These are phyloP conservation scores for Melanargia galathea DNA, from an alignment of 2,888 invertebrate species.

Conservation along the genomic window DNA sequence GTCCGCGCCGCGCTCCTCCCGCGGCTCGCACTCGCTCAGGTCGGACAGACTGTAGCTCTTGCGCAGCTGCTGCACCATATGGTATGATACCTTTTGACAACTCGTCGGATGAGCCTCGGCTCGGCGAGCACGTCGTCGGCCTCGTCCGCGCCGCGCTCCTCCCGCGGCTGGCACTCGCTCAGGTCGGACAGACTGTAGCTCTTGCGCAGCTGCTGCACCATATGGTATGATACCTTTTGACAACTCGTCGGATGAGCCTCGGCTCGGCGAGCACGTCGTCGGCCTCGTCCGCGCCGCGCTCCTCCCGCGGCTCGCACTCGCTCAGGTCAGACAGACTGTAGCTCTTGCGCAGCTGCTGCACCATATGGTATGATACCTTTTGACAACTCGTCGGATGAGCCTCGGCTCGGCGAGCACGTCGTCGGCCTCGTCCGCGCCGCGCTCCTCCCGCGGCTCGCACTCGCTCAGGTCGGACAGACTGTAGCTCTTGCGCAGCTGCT, in stretches of 20 bases:
- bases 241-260: conserved; percentile 77
- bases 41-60: conserved; percentile 96
- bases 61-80: conserved; percentile 93
- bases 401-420: conserved; percentile 80
- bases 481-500: conserved; percentile 94
- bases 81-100: conserved; percentile 64
- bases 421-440: conserved; percentile 78
- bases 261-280: conserved; percentile 80
- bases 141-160: conserved; percentile 79
- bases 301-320: conserved; percentile 69
- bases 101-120: conserved; percentile 80
- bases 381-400: conserved; percentile 75
- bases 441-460: conserved; percentile 62
- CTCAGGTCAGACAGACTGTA: conserved; percentile 95
- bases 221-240: conserved; percentile 66
- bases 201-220: conserved; percentile 93
- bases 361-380: conserved; percentile 84
- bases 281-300: conserved; percentile 78
- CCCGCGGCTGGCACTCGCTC: conserved; percentile 72
- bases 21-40: conserved; percentile 80
- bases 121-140: conserved; percentile 79
- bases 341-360: conserved; percentile 93
- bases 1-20: conserved; percentile 77
- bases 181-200: conserved; percentile 96
- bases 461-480: conserved; percentile 93